Conservation (phyloP, 1,140 invertebrate species). For the Antheraea pernyi region DNA sequence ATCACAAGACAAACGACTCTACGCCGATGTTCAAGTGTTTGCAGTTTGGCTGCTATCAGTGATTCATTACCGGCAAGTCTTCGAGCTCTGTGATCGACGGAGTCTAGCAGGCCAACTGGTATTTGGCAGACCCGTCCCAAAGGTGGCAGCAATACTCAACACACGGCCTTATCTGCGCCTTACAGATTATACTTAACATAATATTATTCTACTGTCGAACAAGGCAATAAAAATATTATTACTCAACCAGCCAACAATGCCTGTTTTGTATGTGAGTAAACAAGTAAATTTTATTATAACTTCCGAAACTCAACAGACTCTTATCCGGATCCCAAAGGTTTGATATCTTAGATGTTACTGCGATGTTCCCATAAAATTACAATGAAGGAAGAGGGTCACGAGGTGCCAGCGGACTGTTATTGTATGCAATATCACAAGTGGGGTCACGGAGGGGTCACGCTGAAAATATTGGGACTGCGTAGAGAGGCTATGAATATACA, state of each 20-base stretch:
- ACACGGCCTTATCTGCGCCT: no score
- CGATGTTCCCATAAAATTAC: slow-evolving; percentile 30
- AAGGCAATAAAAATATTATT: not conserved
- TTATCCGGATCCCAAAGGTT: not conserved
- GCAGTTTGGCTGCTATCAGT: no score
- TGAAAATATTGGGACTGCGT: slow-evolving; percentile 25
- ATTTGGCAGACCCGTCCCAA: no score
- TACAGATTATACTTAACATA: no score
- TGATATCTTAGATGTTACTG: not conserved
- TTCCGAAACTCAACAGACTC: slow-evolving; percentile 3
- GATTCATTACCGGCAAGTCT: no score
- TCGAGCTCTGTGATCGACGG: no score
- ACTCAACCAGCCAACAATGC: not conserved
- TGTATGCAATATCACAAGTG: slow-evolving; percentile 38
- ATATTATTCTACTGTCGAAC: not conserved
- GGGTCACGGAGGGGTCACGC: slow-evolving; percentile 11
- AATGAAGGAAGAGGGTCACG: slow-evolving; percentile 23
- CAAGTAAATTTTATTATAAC: not conserved
- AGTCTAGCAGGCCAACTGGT: no score
- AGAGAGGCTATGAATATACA: slow-evolving; percentile 25
- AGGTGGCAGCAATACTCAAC: no score
- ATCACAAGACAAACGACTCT: no score
- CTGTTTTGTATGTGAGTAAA: not conserved
- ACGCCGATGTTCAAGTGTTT: no score
- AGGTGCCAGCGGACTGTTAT: slow-evolving; percentile 28